Evolutionary conservation across 2,888 invertebrate species (phyloP).

Genomic region (Luperina testacea): DNA sequence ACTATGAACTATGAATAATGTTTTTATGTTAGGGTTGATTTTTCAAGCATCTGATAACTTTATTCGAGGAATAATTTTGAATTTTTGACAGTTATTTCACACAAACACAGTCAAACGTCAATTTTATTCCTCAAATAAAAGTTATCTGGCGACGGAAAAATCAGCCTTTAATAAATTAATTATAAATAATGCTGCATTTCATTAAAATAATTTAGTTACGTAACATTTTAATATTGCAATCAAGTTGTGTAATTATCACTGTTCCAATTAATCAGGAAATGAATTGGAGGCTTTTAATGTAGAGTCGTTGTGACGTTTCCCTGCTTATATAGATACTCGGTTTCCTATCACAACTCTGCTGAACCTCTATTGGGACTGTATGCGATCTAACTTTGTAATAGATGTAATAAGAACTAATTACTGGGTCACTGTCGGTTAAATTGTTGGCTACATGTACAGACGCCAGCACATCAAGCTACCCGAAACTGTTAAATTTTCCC

Average conservation of each 20-base stretch:
- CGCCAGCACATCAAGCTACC: too few relatives aligned
- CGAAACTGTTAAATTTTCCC: too few relatives aligned
- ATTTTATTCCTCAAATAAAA: too few relatives aligned
- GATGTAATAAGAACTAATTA: conserved; percentile 63
- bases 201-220: conserved; percentile 39
- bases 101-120: too few relatives aligned
- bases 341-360: not conserved
- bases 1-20: too few relatives aligned
- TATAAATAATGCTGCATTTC: not conserved
- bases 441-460: conserved; percentile 28
- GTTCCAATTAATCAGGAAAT: conserved; percentile 46
- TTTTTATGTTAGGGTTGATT: not conserved
- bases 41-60: too few relatives aligned
- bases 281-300: conserved; percentile 25
- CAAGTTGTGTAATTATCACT: conserved; percentile 49
- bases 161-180: not conserved
- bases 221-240: conserved; percentile 43
- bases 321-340: not conserved
- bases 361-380: conserved; percentile 2
- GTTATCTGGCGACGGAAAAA: too few relatives aligned
- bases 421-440: conserved; percentile 39
- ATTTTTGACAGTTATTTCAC: too few relatives aligned
- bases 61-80: too few relatives aligned
- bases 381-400: conserved; percentile 54
- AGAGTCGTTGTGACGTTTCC: not conserved